Percentiles rank a stretch among this genome's conserved stretches.
Conservation (phyloP, 1,140 invertebrate genomes). For the Drosophila fuyamai region DNA sequence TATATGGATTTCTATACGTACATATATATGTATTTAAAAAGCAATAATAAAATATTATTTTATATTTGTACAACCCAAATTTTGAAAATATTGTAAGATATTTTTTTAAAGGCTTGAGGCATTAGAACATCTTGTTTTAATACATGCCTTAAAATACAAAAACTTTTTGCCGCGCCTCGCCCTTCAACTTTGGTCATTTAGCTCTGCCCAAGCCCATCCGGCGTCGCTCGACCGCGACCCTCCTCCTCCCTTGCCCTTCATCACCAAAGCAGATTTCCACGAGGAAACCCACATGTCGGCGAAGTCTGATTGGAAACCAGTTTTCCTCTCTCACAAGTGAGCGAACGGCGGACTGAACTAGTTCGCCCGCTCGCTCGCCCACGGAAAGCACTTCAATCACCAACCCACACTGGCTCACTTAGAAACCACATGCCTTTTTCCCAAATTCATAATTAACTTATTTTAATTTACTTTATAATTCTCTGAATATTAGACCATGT, state of each 20-base stretch:
- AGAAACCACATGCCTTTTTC: background rate
- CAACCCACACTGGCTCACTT: constrained; percentile 37
- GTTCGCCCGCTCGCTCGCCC: constrained; percentile 54
- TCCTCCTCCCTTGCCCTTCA: constrained; percentile 41
- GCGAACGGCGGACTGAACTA: constrained; percentile 34
- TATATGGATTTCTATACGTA: no score
- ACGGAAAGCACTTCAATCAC: constrained; percentile 13
- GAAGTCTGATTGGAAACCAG: constrained; percentile 72
- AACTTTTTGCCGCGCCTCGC: constrained; percentile 4
- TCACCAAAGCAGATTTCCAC: constrained; percentile 45
- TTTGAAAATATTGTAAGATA: no score
- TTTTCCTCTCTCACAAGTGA: constrained; percentile 51
- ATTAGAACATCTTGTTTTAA: background rate
- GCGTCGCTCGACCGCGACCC: constrained; percentile 52
- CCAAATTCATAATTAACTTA: background rate
- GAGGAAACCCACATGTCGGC: constrained; percentile 68
- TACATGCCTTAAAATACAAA: background rate
- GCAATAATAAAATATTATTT: no score
- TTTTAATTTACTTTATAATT: background rate
- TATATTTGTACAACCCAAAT: no score
- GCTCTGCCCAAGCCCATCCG: constrained; percentile 65
- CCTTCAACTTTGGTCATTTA: constrained; percentile 3
- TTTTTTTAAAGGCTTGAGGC: background rate
- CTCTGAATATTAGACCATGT: background rate
- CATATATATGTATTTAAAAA: no score